phyloP scores from a whole-genome alignment of 2,113 vertebrate species.

The Athene cunicularia region DNA sequence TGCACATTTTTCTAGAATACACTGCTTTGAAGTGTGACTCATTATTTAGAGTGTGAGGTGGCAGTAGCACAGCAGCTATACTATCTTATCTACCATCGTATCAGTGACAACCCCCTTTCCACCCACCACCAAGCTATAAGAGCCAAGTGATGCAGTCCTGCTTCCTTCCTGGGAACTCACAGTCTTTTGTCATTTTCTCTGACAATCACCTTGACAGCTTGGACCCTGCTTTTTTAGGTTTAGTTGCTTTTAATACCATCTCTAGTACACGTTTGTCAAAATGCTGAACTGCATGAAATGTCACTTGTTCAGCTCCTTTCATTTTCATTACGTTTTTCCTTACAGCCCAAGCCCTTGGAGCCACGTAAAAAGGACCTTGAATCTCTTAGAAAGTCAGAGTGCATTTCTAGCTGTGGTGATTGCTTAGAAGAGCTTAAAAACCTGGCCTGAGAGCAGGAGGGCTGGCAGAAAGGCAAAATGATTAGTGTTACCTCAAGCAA shows the following conservation, averaged over 20 bases:
- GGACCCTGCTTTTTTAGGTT: neutral
- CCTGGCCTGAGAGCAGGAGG: neutral
- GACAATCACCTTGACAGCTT: neutral
- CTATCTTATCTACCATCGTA: neutral
- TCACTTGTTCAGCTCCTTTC: neutral
- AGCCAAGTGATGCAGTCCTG: neutral
- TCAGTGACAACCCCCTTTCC: neutral
- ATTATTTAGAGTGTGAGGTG: neutral
- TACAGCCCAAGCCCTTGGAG: neutral
- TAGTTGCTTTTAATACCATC: neutral
- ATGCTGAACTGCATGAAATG: neutral
- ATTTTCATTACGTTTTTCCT: neutral
- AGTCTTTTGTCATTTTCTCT: neutral
- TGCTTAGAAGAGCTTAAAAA: neutral
- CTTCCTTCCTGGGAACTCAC: constrained; percentile 28
- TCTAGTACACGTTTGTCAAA: neutral
- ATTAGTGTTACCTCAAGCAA: neutral
- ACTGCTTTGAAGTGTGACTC: neutral
- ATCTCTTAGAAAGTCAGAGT: neutral
- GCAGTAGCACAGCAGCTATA: neutral
- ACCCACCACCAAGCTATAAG: neutral
- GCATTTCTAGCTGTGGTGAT: neutral
- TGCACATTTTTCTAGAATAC: neutral
- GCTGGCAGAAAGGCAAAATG: neutral
- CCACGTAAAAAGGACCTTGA: neutral